These are phyloP conservation scores for Lampris incognitus DNA, from an alignment of 2,113 vertebrate genomes.

Conservation along the genomic window DNA sequence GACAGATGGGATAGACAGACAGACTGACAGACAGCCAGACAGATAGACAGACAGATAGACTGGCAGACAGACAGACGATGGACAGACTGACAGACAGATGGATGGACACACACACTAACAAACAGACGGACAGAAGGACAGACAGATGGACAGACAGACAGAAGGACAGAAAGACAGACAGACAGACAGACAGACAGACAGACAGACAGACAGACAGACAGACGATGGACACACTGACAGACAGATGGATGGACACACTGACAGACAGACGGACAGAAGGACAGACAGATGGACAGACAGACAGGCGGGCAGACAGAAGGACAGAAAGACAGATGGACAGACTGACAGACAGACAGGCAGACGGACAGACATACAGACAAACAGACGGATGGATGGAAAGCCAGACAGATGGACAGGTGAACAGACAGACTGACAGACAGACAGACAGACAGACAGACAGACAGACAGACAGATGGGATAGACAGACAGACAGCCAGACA, in stretches of 20 bases:
- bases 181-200: slow-evolving; percentile 6
- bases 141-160: too few species aligned
- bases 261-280: neutral
- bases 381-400: too few species aligned
- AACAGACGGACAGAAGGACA: too few species aligned
- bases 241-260: neutral
- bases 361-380: neutral
- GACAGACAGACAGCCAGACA: too few species aligned
- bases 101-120: too few species aligned
- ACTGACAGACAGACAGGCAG: neutral
- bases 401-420: too few species aligned
- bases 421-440: neutral
- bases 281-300: too few species aligned
- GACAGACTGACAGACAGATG: too few species aligned
- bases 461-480: too few species aligned
- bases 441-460: neutral
- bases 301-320: too few species aligned
- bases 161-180: neutral
- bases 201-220: neutral
- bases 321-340: neutral
- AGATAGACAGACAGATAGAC: neutral
- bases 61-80: too few species aligned
- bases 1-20: too few species aligned
- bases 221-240: neutral
- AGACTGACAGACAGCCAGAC: neutral